Conservation (phyloP, 37 sponge, comb jelly and placozoan species). For the Haliclona indistincta region DNA sequence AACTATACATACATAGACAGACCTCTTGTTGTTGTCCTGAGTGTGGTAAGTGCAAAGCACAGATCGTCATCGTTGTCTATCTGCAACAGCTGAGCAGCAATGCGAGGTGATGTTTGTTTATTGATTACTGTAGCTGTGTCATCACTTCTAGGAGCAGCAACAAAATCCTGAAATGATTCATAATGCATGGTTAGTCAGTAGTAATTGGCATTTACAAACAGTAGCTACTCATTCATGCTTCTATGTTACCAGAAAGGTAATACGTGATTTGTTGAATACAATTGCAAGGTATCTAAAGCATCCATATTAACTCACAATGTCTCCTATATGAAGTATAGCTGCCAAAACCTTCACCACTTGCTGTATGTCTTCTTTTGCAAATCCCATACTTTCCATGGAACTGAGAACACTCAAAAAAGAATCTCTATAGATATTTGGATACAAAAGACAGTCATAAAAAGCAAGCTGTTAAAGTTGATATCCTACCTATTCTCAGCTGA, state of each 20-base stretch:
- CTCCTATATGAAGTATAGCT: constrained; percentile 63
- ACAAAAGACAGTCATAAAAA: not conserved
- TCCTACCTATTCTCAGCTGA: constrained; percentile 56
- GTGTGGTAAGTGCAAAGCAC: constrained; percentile 66
- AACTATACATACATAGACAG: too few relatives aligned
- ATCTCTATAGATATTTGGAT: constrained; percentile 12
- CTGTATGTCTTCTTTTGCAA: constrained; percentile 27
- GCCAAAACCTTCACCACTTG: constrained; percentile 43
- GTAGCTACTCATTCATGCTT: too few relatives aligned
- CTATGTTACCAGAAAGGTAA: not conserved
- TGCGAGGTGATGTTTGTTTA: constrained; percentile 13
- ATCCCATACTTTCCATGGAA: constrained; percentile 54
- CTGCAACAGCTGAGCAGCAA: constrained; percentile 12
- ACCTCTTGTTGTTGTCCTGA: constrained; percentile 69
- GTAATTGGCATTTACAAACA: too few relatives aligned
- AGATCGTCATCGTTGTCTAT: constrained; percentile 49
- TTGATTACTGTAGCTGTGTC: constrained; percentile 45
- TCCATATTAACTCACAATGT: constrained; percentile 54
- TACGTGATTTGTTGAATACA: not conserved
- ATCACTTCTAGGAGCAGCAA: constrained; percentile 25
- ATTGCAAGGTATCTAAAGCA: not conserved
- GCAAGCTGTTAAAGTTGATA: not conserved
- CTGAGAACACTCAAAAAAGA: constrained; percentile 25
- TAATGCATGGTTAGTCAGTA: not conserved
- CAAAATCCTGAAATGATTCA: constrained; percentile 46